These are phyloP conservation scores for Merodon equestris DNA, from an alignment of 2,888 invertebrate genomes.

Conservation along the genomic window DNA sequence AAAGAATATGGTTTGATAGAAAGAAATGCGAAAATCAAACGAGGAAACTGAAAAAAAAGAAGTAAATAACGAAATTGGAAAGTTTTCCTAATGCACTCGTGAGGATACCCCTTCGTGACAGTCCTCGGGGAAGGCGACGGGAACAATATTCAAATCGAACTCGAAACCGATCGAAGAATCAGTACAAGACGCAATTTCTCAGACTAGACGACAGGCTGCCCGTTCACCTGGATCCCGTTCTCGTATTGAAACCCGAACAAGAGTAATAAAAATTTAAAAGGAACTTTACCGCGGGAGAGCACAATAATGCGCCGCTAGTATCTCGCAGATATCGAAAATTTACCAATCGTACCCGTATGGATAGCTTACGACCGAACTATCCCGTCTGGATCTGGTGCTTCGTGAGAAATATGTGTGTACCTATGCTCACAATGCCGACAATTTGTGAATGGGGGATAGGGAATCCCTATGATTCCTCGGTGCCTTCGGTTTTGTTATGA, in stretches of 20 bases:
- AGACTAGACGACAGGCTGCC: constrained; percentile 30
- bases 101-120: constrained; percentile 29
- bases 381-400: constrained; percentile 31
- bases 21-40: too few relatives aligned
- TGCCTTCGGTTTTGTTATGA: constrained; percentile 59
- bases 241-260: constrained; percentile 12
- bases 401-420: constrained; percentile 24
- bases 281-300: constrained; percentile 9
- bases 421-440: constrained; percentile 42
- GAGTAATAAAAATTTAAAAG: too few relatives aligned
- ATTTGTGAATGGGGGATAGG: constrained; percentile 67
- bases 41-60: constrained; percentile 3
- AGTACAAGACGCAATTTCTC: constrained; percentile 47
- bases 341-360: too few relatives aligned
- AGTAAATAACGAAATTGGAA: constrained; percentile 3
- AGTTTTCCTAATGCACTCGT: constrained; percentile 8
- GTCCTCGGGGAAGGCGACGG: constrained; percentile 40
- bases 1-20: background rate
- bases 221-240: constrained; percentile 16
- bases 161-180: background rate
- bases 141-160: constrained; percentile 19
- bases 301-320: constrained; percentile 64
- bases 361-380: too few relatives aligned
- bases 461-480: constrained; percentile 65
- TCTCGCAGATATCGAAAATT: too few relatives aligned